Evolutionary conservation across 1,140 invertebrate species (phyloP), one percentile per base, ranked within the genome.

Genomic region (Harlomillsia oculata): DNA sequence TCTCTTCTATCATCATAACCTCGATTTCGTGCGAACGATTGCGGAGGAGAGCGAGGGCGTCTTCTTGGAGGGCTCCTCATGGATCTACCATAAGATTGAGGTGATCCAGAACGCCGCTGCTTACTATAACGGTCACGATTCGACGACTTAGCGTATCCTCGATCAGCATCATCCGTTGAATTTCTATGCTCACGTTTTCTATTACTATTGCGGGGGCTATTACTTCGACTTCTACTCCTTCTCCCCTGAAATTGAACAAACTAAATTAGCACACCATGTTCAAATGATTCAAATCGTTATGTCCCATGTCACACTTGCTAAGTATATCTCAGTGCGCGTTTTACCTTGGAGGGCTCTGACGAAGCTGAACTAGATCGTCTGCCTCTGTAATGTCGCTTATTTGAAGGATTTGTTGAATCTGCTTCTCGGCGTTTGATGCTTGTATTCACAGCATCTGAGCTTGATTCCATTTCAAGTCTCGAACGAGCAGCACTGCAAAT

Each of bases 141-240:
- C 9, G 32, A n/a, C n/a, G n/a, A n/a, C n/a, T n/a, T n/a, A 32
- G 30, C 45, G 16, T 48, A 32, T 29, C 34, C 45, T 32, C 45
- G 18, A 14, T 48, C 45, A 5, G 13, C 73, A 70, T n/a, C 65
- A 58, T 37, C 34, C 59, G 72, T 16, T 77, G 75, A 56, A 74
- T 76, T 32, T 74, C 73, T 54, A 76, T 76, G 34, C 32, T 34
- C n/a, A 9, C 32, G 32, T 5, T 48, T 48, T 48, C 36, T 48
- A 48, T 48, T 48, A 32, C 45, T 32, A 23, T 50, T 32, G 13
- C 46, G 46, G 18, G 46, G 21, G 20, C 30, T 28, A 25, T 28
- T 25, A 45, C 18, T 46, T 59, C 8, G 29, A 32, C 16, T 62
- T 51, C 23, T 55, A 41, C 44, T 56, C 64, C 37, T 59, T 54